Evolutionary conservation across 2,113 vertebrate genomes (phyloP).

Genomic region (Oreotrochilus melanogaster): DNA sequence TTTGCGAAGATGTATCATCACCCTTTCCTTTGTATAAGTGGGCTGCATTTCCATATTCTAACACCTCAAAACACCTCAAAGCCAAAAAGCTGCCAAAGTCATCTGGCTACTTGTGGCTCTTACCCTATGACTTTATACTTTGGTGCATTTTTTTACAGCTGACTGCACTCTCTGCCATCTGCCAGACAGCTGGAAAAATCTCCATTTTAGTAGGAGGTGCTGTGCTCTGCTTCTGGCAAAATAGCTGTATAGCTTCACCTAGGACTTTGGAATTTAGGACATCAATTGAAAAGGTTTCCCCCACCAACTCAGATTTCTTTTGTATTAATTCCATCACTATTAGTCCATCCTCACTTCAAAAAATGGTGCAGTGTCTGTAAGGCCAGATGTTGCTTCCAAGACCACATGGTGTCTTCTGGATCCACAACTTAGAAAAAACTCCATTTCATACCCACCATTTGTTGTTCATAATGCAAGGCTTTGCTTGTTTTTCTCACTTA

Average conservation of each 20-base stretch:
- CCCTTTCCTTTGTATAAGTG: neutral
- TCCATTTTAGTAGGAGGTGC: neutral
- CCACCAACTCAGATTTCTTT: neutral
- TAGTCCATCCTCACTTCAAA: neutral
- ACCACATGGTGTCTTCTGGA: neutral
- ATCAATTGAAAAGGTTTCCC: neutral
- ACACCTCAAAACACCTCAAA: neutral
- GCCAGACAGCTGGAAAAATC: constrained; percentile 12
- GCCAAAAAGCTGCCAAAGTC: neutral
- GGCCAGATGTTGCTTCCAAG: neutral
- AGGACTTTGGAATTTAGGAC: neutral
- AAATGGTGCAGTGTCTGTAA: neutral
- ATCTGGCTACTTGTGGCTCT: neutral
- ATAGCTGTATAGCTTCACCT: neutral
- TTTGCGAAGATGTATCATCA: neutral
- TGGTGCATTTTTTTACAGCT: neutral
- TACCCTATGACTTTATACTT: neutral
- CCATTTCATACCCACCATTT: neutral
- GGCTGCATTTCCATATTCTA: neutral
- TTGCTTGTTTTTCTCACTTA: neutral
- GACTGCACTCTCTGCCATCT: neutral
- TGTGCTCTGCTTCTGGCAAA: neutral
- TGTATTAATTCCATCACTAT: neutral
- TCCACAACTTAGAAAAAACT: neutral
- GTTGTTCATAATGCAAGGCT: neutral